A percentile compares a stretch with the other conserved stretches of the same genome.
phyloP scores from a whole-genome alignment of 2,888 invertebrate species.

The Neocrepidodera transversa region DNA sequence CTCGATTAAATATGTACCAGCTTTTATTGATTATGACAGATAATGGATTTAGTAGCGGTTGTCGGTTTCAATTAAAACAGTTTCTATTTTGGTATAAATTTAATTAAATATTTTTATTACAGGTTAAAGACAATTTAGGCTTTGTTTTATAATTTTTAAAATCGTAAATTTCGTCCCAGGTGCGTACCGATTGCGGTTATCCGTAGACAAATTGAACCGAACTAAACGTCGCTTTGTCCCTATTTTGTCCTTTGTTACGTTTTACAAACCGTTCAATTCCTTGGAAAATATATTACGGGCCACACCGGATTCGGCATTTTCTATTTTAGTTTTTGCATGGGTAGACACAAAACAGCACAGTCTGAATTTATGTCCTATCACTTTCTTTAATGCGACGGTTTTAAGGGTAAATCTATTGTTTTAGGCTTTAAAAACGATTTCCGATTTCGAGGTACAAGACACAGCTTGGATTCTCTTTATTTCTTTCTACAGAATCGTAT shows the following conservation, averaged over 20 bases:
- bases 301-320: constrained; percentile 24
- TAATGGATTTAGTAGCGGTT: constrained; percentile 5
- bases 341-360: constrained; percentile 19
- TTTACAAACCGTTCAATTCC: constrained; percentile 36
- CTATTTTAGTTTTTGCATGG: constrained; percentile 31
- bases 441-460: background rate
- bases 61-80: no score
- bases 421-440: constrained; percentile 16
- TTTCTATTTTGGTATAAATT: no score
- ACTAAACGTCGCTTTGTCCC: constrained; percentile 44
- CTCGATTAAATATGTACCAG: constrained; percentile 27
- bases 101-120: no score
- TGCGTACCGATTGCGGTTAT: constrained; percentile 51
- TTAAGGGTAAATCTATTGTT: constrained; percentile 21
- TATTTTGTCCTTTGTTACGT: constrained; percentile 24
- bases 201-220: constrained; percentile 56
- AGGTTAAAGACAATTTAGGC: no score
- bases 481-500: background rate
- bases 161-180: constrained; percentile 39
- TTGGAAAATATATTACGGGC: constrained; percentile 36
- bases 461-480: background rate
- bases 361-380: constrained; percentile 26
- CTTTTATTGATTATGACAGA: constrained; percentile 20
- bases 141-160: no score
- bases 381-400: constrained; percentile 19